These are phyloP conservation scores for Cremastinae sp. DNA, from an alignment of 2,888 invertebrate species.

Conservation along the genomic window DNA sequence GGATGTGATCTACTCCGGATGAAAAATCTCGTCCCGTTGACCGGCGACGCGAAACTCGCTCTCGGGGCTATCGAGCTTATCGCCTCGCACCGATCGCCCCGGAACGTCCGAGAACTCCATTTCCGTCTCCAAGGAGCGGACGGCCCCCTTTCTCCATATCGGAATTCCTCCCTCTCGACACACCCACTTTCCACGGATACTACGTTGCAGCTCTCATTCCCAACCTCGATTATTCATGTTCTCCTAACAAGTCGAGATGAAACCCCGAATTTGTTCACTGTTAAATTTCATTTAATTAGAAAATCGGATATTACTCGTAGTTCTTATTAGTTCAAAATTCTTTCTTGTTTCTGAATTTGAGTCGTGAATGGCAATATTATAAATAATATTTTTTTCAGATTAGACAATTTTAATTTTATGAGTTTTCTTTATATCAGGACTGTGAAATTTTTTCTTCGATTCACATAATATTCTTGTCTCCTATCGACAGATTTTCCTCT, in stretches of 20 bases:
- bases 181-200: conserved; percentile 22
- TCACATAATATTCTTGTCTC: too few relatives aligned
- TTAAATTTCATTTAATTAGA: conserved; percentile 69
- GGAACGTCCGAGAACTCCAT: conserved; percentile 77
- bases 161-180: conserved; percentile 23
- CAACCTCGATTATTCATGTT: conserved; percentile 72
- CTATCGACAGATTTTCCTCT: too few relatives aligned
- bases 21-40: conserved; percentile 78
- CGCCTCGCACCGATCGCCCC: conserved; percentile 75
- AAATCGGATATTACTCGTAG: too few relatives aligned
- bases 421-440: too few relatives aligned
- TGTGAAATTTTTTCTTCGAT: too few relatives aligned
- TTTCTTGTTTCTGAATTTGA: too few relatives aligned
- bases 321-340: too few relatives aligned
- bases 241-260: conserved; percentile 74
- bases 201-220: conserved; percentile 63
- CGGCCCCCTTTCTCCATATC: conserved; percentile 9
- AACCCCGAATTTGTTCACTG: conserved; percentile 71
- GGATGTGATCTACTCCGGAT: conserved; percentile 76
- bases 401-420: too few relatives aligned
- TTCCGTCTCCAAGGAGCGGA: conserved; percentile 76
- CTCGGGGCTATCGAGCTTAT: conserved; percentile 70
- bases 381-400: too few relatives aligned
- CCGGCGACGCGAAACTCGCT: conserved; percentile 60
- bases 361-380: too few relatives aligned